phyloP scores from a whole-genome alignment of 2,888 invertebrate species.

The Bellardia pandia region DNA sequence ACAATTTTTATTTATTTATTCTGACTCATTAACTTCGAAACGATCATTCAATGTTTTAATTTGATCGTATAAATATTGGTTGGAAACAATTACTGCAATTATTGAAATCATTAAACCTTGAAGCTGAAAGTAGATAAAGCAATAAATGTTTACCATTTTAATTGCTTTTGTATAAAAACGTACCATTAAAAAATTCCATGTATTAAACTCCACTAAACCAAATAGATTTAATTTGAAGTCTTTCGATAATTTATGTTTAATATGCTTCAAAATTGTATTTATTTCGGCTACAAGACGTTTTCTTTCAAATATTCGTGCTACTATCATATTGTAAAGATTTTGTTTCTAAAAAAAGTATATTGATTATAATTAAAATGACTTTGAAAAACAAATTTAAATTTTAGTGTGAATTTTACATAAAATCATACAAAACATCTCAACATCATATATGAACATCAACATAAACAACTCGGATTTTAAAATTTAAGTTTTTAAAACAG shows the following conservation, averaged over 20 bases:
- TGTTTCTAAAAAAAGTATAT: constrained; percentile 44
- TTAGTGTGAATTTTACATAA: too few species aligned
- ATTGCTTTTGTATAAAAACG: constrained; percentile 15
- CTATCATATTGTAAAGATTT: constrained; percentile 19
- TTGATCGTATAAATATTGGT: constrained; percentile 74
- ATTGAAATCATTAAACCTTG: constrained; percentile 70
- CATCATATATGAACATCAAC: too few species aligned
- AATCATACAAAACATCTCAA: too few species aligned
- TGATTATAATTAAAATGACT: too few species aligned
- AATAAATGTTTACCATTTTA: neutral
- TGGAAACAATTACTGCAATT: constrained; percentile 73
- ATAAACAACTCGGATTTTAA: too few species aligned
- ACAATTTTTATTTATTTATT: constrained; percentile 26
- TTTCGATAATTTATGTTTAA: constrained; percentile 48
- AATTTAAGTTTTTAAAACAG: too few species aligned
- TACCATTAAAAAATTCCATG: constrained; percentile 74
- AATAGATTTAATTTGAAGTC: constrained; percentile 72
- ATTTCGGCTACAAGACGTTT: neutral
- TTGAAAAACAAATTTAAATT: too few species aligned
- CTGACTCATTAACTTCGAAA: constrained; percentile 51
- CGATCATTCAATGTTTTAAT: constrained; percentile 65
- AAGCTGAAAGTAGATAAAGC: constrained; percentile 70
- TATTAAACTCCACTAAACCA: constrained; percentile 66
- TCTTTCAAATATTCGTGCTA: neutral
- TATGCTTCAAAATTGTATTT: constrained; percentile 40